A percentile compares a stretch with the other conserved stretches of the same genome.
Evolutionary conservation across 2,888 invertebrate genomes (phyloP).

Genomic region (Leptothorax acervorum): DNA sequence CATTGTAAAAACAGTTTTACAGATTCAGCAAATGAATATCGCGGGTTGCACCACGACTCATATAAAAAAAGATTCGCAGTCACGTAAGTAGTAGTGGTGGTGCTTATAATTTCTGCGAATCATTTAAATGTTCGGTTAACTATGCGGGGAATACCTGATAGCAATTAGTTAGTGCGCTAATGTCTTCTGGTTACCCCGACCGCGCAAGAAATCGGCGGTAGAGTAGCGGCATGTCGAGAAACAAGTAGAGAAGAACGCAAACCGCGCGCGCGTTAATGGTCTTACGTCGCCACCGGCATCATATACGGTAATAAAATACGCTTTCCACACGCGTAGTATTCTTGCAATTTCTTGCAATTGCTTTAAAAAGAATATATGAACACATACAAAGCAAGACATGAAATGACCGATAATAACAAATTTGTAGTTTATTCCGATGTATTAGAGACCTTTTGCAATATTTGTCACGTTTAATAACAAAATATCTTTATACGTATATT

Average conservation of each 20-base stretch:
- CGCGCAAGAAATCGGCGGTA: slow-evolving; percentile 72
- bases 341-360: slow-evolving; percentile 66
- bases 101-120: slow-evolving; percentile 77
- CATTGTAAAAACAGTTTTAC: slow-evolving; percentile 1
- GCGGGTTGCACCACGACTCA: not conserved
- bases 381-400: not conserved
- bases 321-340: slow-evolving; percentile 57
- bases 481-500: slow-evolving; percentile 8
- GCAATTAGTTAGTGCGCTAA: slow-evolving; percentile 81
- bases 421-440: not conserved
- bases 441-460: not conserved
- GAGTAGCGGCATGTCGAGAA: slow-evolving; percentile 63
- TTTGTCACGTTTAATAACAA: not conserved
- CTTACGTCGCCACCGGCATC: slow-evolving; percentile 62
- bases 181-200: slow-evolving; percentile 79
- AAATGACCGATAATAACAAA: not conserved
- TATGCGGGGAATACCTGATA: slow-evolving; percentile 77
- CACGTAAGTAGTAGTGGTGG: slow-evolving; percentile 53
- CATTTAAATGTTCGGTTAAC: slow-evolving; percentile 77
- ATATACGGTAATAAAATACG: slow-evolving; percentile 66
- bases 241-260: slow-evolving; percentile 75
- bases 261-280: slow-evolving; percentile 72
- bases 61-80: slow-evolving; percentile 33
- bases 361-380: not conserved
- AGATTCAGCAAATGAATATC: not conserved